Conservation (phyloP, 2,113 vertebrate species). For the Coregonus clupeaformis region DNA sequence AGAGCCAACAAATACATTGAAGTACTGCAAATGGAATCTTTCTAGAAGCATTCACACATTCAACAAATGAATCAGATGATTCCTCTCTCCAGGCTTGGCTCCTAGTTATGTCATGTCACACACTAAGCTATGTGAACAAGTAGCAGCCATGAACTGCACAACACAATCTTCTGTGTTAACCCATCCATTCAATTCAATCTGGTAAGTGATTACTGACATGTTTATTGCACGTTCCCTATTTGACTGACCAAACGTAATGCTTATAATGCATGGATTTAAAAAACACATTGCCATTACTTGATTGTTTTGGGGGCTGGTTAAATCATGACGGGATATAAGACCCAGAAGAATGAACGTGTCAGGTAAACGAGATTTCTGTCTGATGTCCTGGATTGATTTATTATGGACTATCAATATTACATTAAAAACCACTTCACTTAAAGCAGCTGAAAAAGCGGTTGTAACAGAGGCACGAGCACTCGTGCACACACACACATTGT, state of each 20-base stretch:
- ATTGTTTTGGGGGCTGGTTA: constrained; percentile 46
- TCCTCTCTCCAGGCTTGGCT: no score
- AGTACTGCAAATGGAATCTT: neutral
- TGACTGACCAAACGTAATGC: constrained; percentile 30
- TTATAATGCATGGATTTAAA: constrained; percentile 30
- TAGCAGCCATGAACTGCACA: neutral
- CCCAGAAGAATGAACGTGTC: neutral
- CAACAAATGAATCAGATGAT: no score
- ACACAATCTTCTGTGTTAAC: constrained; percentile 7
- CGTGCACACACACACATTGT: constrained; percentile 1
- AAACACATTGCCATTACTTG: constrained; percentile 53
- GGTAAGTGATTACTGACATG: constrained; percentile 25
- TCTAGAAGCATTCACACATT: neutral
- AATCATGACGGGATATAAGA: constrained; percentile 26
- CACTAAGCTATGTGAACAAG: neutral
- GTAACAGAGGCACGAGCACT: neutral
- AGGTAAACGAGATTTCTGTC: constrained; percentile 38
- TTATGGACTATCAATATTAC: constrained; percentile 16
- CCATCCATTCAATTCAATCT: constrained; percentile 42
- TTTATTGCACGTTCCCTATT: constrained; percentile 22
- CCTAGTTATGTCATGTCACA: no score
- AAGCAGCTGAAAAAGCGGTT: neutral
- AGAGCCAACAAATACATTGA: neutral
- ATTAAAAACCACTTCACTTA: constrained; percentile 13
- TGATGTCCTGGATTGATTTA: constrained; percentile 23